phyloP scores from a whole-genome alignment of 1,140 invertebrate genomes.

The Propsilocerus akamusi region DNA sequence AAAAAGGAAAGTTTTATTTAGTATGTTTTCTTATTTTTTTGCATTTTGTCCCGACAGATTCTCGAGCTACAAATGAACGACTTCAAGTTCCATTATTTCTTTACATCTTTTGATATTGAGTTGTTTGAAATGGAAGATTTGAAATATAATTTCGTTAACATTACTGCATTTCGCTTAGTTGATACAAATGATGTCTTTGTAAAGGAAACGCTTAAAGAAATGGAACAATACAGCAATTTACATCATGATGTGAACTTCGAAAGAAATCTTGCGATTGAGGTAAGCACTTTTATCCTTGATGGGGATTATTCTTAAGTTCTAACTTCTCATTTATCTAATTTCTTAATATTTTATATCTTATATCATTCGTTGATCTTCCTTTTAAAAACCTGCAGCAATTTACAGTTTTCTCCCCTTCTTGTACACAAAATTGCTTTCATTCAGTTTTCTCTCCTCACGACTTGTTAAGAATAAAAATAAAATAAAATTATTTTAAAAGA shows the following conservation, averaged over 20 bases:
- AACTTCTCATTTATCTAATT: too few species aligned
- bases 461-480: too few species aligned
- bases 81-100: conserved; percentile 82
- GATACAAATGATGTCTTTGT: conserved; percentile 60
- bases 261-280: conserved; percentile 5
- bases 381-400: too few species aligned
- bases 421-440: too few species aligned
- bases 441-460: too few species aligned
- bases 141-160: conserved; percentile 85
- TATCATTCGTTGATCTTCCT: too few species aligned
- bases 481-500: too few species aligned
- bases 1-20: conserved; percentile 21
- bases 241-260: not conserved
- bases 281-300: too few species aligned
- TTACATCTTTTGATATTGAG: conserved; percentile 82
- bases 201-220: conserved; percentile 54
- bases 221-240: conserved; percentile 44
- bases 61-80: conserved; percentile 70
- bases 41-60: not conserved
- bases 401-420: too few species aligned
- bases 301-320: too few species aligned
- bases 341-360: too few species aligned
- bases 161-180: conserved; percentile 76
- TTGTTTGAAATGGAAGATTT: conserved; percentile 85
- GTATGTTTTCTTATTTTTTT: not conserved